phyloP scores from a whole-genome alignment of 2,888 invertebrate species.

The Seladonia tumulorum region DNA sequence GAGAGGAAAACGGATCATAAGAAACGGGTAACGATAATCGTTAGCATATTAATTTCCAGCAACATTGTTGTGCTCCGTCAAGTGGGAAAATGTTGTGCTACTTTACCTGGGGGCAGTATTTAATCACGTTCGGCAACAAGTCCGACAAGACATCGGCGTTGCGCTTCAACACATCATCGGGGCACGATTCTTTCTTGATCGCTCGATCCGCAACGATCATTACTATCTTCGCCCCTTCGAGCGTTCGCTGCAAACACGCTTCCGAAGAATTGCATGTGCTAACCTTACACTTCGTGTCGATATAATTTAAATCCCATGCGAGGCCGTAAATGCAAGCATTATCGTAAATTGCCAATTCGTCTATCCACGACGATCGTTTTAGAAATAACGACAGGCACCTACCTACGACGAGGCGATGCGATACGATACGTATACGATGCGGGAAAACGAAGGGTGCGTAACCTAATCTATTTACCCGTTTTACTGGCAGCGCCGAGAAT shows the following conservation, averaged over 20 bases:
- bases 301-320: conserved; percentile 83
- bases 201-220: conserved; percentile 88
- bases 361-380: conserved; percentile 86
- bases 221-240: conserved; percentile 86
- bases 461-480: conserved; percentile 82
- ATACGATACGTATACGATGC: background rate
- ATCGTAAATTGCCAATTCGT: conserved; percentile 87
- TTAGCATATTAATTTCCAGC: background rate
- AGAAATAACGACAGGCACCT: conserved; percentile 85
- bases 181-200: conserved; percentile 85
- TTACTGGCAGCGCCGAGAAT: conserved; percentile 86
- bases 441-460: background rate
- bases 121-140: conserved; percentile 69
- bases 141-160: conserved; percentile 83
- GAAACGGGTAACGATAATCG: conserved; percentile 2
- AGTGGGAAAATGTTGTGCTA: background rate
- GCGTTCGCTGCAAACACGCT: conserved; percentile 77
- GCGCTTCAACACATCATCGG: conserved; percentile 84
- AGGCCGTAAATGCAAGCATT: conserved; percentile 79
- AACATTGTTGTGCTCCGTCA: background rate
- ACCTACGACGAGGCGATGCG: conserved; percentile 26
- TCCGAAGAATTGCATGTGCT: conserved; percentile 69
- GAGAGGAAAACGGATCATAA: background rate
- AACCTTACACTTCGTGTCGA: conserved; percentile 85
- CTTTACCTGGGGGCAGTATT: conserved; percentile 75